A percentile compares a stretch with the other conserved stretches of the same genome.
These are phyloP conservation scores for Sthenelais limicola DNA, from an alignment of 2,888 invertebrate genomes.

Conservation along the genomic window DNA sequence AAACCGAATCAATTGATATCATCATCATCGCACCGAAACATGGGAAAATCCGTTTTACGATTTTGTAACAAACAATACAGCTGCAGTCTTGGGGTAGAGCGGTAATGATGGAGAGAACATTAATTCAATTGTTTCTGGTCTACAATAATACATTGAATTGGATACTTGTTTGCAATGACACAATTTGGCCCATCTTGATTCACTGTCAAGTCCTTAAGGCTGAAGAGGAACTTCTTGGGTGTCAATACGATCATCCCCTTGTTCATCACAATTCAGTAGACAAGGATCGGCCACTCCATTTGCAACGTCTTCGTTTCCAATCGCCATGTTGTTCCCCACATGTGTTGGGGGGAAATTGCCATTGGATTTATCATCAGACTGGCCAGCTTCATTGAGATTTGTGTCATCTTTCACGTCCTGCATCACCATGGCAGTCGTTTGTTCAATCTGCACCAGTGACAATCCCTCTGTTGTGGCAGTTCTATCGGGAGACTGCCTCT, in stretches of 20 bases:
- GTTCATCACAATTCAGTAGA: constrained; percentile 11
- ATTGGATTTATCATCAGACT: not conserved
- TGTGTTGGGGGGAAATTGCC: constrained; percentile 5
- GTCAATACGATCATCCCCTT: not conserved
- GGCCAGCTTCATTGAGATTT: not conserved
- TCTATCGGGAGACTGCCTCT: not conserved
- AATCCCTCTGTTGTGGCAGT: constrained; percentile 38
- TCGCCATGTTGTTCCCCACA: not conserved
- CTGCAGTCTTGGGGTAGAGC: no score
- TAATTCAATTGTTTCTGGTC: no score
- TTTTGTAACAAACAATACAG: no score
- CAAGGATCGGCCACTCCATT: constrained; percentile 23
- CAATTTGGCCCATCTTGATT: not conserved
- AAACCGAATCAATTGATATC: no score
- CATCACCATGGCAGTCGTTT: constrained; percentile 29
- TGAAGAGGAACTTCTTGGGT: not conserved
- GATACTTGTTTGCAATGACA: no score
- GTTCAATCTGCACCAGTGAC: constrained; percentile 40
- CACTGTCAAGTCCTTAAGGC: not conserved
- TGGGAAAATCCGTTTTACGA: no score
- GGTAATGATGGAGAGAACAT: no score
- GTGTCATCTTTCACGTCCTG: constrained; percentile 7
- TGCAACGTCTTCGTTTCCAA: not conserved
- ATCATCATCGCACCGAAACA: no score
- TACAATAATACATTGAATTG: no score